Base-by-base conservation (phyloP, 1,140 invertebrate species). In the Lucilia cuprina region DNA sequence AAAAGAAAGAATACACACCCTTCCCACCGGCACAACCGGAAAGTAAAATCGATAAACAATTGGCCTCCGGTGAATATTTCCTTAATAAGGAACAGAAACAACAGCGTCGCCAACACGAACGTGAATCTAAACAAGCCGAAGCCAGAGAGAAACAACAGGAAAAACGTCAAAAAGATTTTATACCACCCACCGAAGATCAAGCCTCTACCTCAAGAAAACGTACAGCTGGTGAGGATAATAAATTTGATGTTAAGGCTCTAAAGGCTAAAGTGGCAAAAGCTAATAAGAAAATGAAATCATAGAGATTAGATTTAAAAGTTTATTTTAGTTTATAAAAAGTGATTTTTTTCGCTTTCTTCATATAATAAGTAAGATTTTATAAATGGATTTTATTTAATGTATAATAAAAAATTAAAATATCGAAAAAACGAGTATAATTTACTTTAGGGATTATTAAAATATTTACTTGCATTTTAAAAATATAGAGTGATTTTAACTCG, bases 31-130 rank as follows among this genome's bases (percentile, higher is more conserved):
- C 96, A 8, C 98, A 97, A 90, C 93, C 94, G 65, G 96, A 99
- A 89, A 97, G 97, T 89, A 99, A 99, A 92, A 92, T 99, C 88
- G 99, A 99, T 91, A 96, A 97, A 90, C 93, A 98, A 91, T 91
- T 99, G 86, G 97, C 96, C n/a, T 94, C 95, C 84, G 99, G 99
- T 83, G 98, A 99, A 93, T 99, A 98, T 91, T 99, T 99, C 93
- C 93, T 99, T 21, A 97, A 96, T 88, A 94, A 96, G 87, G 94
- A 95, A 80, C 95, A 98, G 85, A 96, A 94, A 88, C 94, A 93
- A 86, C 94, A 93, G 4, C 95, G 95, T 88, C 94, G 93, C 85
- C 93, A 94, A 80, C 94, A 96, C 89, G 95, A 96, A 91, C 95
- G 94, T 86, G 94, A 95, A 86, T 94, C 95, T 78, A 96, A 95